Evolutionary conservation across 1,140 invertebrate species (phyloP), one percentile per base, ranked within the genome.

Genomic region (Philotrypesis tridentata): DNA sequence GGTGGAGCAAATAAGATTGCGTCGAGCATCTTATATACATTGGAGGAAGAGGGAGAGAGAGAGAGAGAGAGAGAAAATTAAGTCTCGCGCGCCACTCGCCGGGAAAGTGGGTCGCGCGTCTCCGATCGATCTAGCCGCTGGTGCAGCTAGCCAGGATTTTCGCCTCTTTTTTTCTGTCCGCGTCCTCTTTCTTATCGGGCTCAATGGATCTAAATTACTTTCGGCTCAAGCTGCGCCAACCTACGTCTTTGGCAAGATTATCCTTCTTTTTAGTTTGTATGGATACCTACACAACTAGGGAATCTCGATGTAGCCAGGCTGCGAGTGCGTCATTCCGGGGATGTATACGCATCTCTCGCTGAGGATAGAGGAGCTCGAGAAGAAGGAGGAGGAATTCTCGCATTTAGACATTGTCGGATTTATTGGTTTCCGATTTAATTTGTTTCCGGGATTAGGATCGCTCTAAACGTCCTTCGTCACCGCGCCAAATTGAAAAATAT

Each of bases 71-170:
- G 48, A 55, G 67, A 17, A 67, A 73, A 73, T 74, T 67, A 48
- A 80, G 25, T 74, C 40, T 25, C 60, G 48, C 9, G 67, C 23
- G 40, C 17, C 17, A 48, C 43, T 48, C 43, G 78, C 48, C 23
- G 79, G 71, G 40, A 74, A 74, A 74, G 79, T 73, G 21, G 79
- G 79, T 80, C 70, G 78, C 43, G 63, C 27, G 60, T 33, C 48
- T 72, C 27, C 67, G 78, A 79, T 84, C 83, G 70, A 72, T 81
- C 74, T 81, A 74, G 43, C 72, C 74, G 43, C 63, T 9, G 65
- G 6, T 1, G 40, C 37, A 23, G 71, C 71, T 25, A 27, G 17
- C 48, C 33, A 76, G 60, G 74, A 37, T 68, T 68, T 68, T 68
- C 29, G 17, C 17, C n/a, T 61, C 33, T 29, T 67, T 60, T 61